phyloP scores from a whole-genome alignment of 1,140 invertebrate genomes.

The Diprion similis region DNA sequence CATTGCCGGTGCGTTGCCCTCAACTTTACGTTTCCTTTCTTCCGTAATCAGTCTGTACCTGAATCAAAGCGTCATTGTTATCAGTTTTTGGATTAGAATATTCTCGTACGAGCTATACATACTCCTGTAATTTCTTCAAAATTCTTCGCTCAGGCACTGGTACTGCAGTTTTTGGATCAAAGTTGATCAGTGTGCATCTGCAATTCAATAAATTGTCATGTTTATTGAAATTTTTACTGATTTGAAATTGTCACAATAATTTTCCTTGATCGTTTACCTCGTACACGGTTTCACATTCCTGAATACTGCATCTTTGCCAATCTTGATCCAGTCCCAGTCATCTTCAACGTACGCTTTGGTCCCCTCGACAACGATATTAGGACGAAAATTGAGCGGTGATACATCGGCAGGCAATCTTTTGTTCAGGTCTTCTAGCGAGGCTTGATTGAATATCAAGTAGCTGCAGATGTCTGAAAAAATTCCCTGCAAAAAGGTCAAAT shows the following conservation, averaged over 20 bases:
- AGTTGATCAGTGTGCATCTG: slow-evolving; percentile 43
- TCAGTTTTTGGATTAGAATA: too few relatives aligned
- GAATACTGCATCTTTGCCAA: slow-evolving; percentile 51
- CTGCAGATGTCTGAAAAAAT: slow-evolving; percentile 57
- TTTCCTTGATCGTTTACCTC: slow-evolving; percentile 23
- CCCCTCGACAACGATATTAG: slow-evolving; percentile 57
- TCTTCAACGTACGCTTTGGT: slow-evolving; percentile 59
- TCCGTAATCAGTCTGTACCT: slow-evolving; percentile 24
- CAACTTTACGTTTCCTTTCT: slow-evolving; percentile 15
- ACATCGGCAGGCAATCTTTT: slow-evolving; percentile 32
- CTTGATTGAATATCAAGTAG: slow-evolving; percentile 58
- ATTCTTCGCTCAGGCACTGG: not conserved
- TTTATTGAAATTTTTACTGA: too few relatives aligned
- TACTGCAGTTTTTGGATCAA: slow-evolving; percentile 43
- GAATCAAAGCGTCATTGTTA: not conserved
- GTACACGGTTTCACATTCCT: slow-evolving; percentile 52
- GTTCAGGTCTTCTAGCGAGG: slow-evolving; percentile 61
- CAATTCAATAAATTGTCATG: slow-evolving; percentile 19
- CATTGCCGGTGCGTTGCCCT: slow-evolving; percentile 22
- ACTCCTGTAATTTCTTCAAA: not conserved
- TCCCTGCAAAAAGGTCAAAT: slow-evolving; percentile 38
- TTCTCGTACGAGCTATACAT: not conserved
- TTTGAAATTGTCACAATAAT: too few relatives aligned
- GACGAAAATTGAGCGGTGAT: slow-evolving; percentile 56
- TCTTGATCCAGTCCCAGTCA: slow-evolving; percentile 55